Evolutionary conservation across 2,113 vertebrate species (phyloP).

Genomic region (Spilogale gracilis): DNA sequence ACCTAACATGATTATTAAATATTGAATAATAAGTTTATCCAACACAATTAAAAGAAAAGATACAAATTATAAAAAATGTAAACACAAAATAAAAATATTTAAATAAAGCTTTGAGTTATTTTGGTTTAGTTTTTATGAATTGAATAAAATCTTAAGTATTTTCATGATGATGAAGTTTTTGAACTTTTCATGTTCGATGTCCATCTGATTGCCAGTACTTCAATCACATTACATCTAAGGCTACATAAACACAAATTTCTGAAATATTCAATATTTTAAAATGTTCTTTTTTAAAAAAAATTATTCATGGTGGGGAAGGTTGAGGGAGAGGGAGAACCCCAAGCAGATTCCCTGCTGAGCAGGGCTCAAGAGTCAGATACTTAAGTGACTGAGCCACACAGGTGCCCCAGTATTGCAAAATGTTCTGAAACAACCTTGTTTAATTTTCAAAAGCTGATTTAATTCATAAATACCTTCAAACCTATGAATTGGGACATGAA

Average conservation of each 20-base stretch:
- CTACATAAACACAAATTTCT: background rate
- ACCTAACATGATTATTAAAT: background rate
- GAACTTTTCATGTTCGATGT: background rate
- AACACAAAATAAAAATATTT: constrained; percentile 29
- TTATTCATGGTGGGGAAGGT: background rate
- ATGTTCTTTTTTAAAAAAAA: background rate
- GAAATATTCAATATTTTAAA: constrained; percentile 16
- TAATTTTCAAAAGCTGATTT: constrained; percentile 56
- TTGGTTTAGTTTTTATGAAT: constrained; percentile 38
- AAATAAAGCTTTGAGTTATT: background rate
- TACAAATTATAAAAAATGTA: background rate
- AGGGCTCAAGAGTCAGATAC: background rate
- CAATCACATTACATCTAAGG: background rate
- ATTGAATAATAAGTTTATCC: background rate
- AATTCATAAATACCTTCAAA: constrained; percentile 26
- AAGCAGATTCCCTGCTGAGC: background rate
- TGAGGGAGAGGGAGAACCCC: background rate
- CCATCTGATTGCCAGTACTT: background rate
- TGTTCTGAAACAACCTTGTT: constrained; percentile 46
- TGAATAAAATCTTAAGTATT: constrained; percentile 38
- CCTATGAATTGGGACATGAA: constrained; percentile 47
- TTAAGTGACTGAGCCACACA: background rate
- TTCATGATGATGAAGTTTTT: background rate
- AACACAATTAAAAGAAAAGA: constrained; percentile 20
- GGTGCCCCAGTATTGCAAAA: background rate